Conservation (phyloP, 2,113 vertebrate genomes). For the Sceloporus tristichus region DNA sequence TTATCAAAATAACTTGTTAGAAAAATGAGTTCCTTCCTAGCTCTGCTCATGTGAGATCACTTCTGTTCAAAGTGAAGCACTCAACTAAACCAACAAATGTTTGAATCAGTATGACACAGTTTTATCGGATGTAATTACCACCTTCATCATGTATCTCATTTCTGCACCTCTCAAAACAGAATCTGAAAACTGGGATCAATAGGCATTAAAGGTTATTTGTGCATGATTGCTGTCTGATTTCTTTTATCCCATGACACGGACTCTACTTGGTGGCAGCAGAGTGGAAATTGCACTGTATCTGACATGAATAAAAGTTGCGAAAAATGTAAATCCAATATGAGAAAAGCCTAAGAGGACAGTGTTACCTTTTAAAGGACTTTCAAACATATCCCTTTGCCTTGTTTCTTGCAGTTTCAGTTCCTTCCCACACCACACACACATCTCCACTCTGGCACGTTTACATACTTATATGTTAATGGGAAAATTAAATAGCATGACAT, state of each 20-base stretch:
- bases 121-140: neutral
- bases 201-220: neutral
- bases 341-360: neutral
- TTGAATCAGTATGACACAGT: neutral
- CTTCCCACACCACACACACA: neutral
- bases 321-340: neutral
- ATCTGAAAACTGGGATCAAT: neutral
- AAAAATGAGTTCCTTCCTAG: no score
- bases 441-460: neutral
- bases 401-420: neutral
- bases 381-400: neutral
- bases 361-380: neutral
- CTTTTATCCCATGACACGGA: neutral
- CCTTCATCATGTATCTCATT: neutral
- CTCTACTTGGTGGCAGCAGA: neutral
- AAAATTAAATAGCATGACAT: constrained; percentile 44
- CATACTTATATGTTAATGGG: neutral
- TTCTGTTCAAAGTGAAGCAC: no score
- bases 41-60: no score
- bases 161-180: neutral
- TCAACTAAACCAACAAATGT: no score
- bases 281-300: neutral
- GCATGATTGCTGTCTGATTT: neutral
- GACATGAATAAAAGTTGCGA: no score
- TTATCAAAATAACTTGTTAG: no score